Conservation (phyloP, 2,888 invertebrate genomes). For the Phaonia tiefii region DNA sequence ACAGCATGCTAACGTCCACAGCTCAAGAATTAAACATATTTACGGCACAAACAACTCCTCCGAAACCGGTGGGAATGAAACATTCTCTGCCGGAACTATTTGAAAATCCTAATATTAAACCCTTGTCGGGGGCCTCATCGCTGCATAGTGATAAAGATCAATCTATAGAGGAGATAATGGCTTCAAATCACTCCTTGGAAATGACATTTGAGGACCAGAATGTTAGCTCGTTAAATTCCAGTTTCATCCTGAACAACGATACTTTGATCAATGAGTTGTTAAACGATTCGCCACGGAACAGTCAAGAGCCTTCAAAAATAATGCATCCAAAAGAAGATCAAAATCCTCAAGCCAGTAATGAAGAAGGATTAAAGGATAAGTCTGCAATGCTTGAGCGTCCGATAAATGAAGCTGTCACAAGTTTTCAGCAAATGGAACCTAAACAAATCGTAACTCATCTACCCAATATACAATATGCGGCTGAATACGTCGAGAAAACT, state of each 20-base stretch:
- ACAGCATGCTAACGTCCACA: too few species aligned
- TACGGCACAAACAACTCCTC: too few species aligned
- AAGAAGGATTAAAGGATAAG: background rate
- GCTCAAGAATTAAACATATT: too few species aligned
- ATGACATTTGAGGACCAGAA: conserved; percentile 74
- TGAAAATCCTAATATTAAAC: conserved; percentile 62
- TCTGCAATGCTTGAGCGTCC: background rate
- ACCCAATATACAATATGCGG: conserved; percentile 9
- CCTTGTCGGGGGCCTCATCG: conserved; percentile 61
- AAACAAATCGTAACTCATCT: background rate
- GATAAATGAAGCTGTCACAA: background rate
- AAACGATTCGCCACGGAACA: conserved; percentile 64
- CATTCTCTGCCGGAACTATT: conserved; percentile 50
- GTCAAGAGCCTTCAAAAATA: background rate
- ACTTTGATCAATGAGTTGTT: conserved; percentile 70
- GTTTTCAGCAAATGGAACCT: background rate
- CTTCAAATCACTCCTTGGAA: conserved; percentile 77
- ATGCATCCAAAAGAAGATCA: background rate
- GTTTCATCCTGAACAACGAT: conserved; percentile 71
- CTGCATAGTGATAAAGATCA: conserved; percentile 76
- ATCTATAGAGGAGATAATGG: conserved; percentile 77
- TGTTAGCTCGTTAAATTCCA: conserved; percentile 70
- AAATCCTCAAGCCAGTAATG: background rate
- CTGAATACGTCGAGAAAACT: background rate
- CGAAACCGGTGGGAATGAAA: conserved; percentile 45